phyloP scores from a whole-genome alignment of 2,113 vertebrate species.

The Haplochromis burtoni region DNA sequence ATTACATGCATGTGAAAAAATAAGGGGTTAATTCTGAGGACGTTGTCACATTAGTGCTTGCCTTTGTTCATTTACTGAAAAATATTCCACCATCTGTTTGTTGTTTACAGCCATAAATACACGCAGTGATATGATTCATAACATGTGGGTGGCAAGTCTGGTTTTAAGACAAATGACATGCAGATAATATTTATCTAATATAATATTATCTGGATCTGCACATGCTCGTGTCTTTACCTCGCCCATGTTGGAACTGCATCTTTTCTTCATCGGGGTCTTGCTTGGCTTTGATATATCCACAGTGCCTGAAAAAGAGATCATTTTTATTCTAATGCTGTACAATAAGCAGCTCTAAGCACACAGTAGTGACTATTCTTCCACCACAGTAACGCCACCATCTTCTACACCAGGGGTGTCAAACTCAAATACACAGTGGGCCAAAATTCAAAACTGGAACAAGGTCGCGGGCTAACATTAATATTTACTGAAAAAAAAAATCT shows the following conservation, averaged over 20 bases:
- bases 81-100: background rate
- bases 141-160: background rate
- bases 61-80: background rate
- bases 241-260: constrained; percentile 78
- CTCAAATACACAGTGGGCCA: too few species aligned
- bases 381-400: background rate
- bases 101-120: background rate
- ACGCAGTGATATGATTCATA: background rate
- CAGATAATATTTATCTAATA: background rate
- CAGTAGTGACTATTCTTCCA: background rate
- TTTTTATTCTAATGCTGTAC: background rate
- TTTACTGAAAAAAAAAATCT: too few species aligned
- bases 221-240: constrained; percentile 58
- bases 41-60: background rate
- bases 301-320: constrained; percentile 66
- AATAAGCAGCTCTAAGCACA: background rate
- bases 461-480: too few species aligned
- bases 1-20: background rate
- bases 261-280: constrained; percentile 81
- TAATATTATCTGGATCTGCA: background rate
- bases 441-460: too few species aligned
- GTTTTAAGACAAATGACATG: background rate
- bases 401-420: too few species aligned
- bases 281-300: constrained; percentile 81
- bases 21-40: background rate